Conservation (phyloP, 30 jellyfish, hydroid and myxozoan species). For the Aurelia sp. region DNA sequence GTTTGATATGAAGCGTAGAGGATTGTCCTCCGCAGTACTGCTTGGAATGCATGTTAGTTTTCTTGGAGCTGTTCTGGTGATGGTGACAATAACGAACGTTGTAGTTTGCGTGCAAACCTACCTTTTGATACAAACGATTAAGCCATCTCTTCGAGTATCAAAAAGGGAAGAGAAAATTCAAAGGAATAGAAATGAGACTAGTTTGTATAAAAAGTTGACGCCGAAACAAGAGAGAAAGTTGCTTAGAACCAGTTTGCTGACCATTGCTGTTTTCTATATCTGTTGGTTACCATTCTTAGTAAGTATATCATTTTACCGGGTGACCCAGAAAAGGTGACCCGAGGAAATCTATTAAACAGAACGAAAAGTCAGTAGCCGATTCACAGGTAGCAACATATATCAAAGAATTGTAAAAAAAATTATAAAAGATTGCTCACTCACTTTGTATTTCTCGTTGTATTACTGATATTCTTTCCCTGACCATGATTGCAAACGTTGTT, state of each 20-base stretch:
- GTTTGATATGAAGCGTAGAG: conserved; percentile 35
- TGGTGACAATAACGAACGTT: conserved; percentile 41
- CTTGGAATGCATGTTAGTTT: conserved; percentile 41
- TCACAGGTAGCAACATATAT: too few relatives aligned
- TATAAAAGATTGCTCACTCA: too few relatives aligned
- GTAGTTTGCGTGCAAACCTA: conserved; percentile 72
- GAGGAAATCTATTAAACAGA: too few relatives aligned
- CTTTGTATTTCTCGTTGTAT: too few relatives aligned
- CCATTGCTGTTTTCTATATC: conserved; percentile 18
- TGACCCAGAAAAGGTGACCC: too few relatives aligned
- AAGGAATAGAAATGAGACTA: background rate
- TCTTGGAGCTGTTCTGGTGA: conserved; percentile 15
- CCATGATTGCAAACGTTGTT: too few relatives aligned
- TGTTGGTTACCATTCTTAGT: conserved; percentile 81
- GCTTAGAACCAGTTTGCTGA: conserved; percentile 45
- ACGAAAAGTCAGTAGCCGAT: too few relatives aligned
- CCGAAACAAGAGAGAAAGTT: conserved; percentile 70
- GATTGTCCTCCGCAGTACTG: conserved; percentile 1
- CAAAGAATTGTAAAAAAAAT: too few relatives aligned
- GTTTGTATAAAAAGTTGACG: conserved; percentile 20
- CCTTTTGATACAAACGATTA: conserved; percentile 32
- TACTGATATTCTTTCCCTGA: too few relatives aligned
- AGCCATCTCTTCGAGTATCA: conserved; percentile 55
- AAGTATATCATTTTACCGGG: background rate
- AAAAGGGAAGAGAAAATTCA: conserved; percentile 34